Conservation (phyloP, 2,888 invertebrate genomes). For the Ichneumon xanthorius region DNA sequence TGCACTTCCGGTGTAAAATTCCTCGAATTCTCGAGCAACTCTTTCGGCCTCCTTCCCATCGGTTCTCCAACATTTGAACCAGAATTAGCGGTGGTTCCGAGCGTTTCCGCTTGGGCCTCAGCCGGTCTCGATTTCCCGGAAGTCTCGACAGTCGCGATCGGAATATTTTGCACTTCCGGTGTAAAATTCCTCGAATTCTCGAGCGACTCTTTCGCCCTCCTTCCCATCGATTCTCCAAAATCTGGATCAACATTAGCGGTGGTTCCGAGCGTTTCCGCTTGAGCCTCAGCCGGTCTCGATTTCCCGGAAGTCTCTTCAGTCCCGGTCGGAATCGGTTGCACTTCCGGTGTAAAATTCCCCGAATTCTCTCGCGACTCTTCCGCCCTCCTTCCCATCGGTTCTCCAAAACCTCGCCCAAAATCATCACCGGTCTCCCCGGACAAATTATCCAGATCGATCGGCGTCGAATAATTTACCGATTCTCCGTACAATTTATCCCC, state of each 20-base stretch:
- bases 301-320: not conserved
- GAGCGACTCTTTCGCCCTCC: no score
- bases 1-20: no score
- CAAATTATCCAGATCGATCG: not conserved
- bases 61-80: no score
- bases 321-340: not conserved
- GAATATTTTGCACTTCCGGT: no score
- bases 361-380: not conserved
- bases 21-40: no score
- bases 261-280: constrained; percentile 4
- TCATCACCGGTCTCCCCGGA: not conserved
- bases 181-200: no score
- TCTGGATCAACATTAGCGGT: not conserved
- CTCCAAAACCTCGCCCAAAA: not conserved
- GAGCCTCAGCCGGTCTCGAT: no score
- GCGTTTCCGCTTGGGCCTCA: not conserved
- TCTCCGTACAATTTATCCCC: not conserved
- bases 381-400: not conserved
- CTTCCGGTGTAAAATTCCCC: not conserved
- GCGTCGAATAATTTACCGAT: not conserved
- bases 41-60: no score
- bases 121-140: not conserved
- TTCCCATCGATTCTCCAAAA: no score
- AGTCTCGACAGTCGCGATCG: not conserved
- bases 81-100: constrained; percentile 7